Evolutionary conservation across 1,140 invertebrate species (phyloP), one percentile per base, ranked within the genome.

Genomic region (Trachymyrmex septentrionalis): DNA sequence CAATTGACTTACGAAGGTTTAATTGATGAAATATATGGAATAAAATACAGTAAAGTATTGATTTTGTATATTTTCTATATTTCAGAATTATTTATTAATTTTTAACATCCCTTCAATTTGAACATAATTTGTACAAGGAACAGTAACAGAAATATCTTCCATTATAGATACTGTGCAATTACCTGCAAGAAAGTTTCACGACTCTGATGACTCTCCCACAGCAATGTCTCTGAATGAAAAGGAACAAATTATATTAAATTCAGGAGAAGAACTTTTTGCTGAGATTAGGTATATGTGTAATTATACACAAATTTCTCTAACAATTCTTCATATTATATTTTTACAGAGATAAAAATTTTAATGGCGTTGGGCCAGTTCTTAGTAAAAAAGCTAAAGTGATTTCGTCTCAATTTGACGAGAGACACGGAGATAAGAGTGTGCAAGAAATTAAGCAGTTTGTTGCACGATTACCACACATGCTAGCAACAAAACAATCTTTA

Each of bases 1-100:
- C 99, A 99, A 92, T 96, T 99, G 21, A 99, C 99, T 0, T 99
- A 99, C 93, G 99, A 99, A 95, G 99, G 99, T 21, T 95, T 99
- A 14, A 98, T 99, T 90, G 99, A 99, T 96, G 98, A 98, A 96
- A 96, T 98, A 88, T 99, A 97, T 95, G 96, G 96, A 48, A 97
- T 98, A 66, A 96, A 96, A 92, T 96, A 96, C 89, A 97, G 97
- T 97, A 94, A 96, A 96, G 92, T 92, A 85, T 86, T 6, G 27
- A 27, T 34, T 44, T 69, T 21, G 16, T 67, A 50, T 27, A 21
- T 64, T 77, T 48, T 85, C 3, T 73, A 1, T 76, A 48, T 48
- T 55, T 59, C 6, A 6, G 38, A 19, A 81, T 69, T 69, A 5
- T 14, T n/a, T n/a, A n/a, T n/a, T n/a, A 57, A 24, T 61, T 59